Conservation (phyloP, 2,797 vertebrate species). For the Hydrocynus forskahlii region DNA sequence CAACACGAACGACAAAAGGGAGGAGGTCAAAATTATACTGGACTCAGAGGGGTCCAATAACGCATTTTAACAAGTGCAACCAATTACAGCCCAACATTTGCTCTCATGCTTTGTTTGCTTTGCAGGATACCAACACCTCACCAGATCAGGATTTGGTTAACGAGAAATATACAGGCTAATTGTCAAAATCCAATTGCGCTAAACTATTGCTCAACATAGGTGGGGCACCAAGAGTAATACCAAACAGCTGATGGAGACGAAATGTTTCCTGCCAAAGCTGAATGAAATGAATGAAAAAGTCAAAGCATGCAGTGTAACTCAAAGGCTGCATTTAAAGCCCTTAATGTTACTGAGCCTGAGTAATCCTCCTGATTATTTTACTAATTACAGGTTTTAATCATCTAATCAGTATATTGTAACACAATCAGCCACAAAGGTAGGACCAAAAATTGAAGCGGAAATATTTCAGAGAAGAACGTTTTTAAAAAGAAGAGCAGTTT, state of each 20-base stretch:
- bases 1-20: not conserved
- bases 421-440: not conserved
- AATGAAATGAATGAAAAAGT: constrained; percentile 38
- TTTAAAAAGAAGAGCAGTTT: not conserved
- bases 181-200: not conserved
- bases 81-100: not conserved
- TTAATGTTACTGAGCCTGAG: not conserved
- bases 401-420: not conserved
- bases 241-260: constrained; percentile 43
- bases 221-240: constrained; percentile 10
- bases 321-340: not conserved
- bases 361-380: constrained; percentile 19
- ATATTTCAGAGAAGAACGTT: not conserved
- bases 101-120: not conserved
- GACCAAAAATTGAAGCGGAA: not conserved
- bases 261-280: constrained; percentile 45
- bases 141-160: not conserved
- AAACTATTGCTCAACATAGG: not conserved
- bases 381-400: constrained; percentile 3
- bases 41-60: not conserved
- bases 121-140: not conserved
- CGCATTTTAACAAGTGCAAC: not conserved
- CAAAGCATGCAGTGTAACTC: not conserved
- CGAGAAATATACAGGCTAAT: constrained; percentile 21
- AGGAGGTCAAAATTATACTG: not conserved